Evolutionary conservation across 2,888 invertebrate genomes (phyloP).

Genomic region (Oasisia sp.): DNA sequence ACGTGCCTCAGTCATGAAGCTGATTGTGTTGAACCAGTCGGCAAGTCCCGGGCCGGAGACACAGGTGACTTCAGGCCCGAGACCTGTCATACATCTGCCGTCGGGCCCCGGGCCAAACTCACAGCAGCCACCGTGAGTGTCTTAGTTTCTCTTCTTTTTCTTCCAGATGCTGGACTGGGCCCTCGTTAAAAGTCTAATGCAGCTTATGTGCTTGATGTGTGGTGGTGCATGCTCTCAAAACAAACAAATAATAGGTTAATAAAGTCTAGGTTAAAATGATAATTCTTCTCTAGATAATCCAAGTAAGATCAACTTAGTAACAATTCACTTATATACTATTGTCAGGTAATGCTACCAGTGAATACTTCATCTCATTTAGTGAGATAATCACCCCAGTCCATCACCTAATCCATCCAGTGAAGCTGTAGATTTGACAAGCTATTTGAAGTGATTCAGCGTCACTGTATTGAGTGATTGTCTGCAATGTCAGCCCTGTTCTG

Average conservation of each 20-base stretch:
- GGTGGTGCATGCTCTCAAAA: too few relatives aligned
- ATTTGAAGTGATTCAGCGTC: neutral
- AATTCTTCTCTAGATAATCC: neutral
- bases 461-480: neutral
- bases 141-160: neutral
- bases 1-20: neutral
- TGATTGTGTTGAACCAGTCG: constrained; percentile 13
- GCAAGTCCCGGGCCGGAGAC: neutral
- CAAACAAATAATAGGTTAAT: too few relatives aligned
- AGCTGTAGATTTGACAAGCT: neutral
- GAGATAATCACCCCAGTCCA: neutral
- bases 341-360: neutral
- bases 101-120: neutral
- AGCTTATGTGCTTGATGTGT: too few relatives aligned
- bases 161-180: neutral
- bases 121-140: neutral
- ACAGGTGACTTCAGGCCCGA: neutral
- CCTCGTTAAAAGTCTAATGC: too few relatives aligned
- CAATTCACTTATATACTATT: neutral
- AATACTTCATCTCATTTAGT: neutral
- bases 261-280: too few relatives aligned
- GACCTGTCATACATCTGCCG: neutral
- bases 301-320: neutral
- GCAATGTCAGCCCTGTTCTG: too few relatives aligned
- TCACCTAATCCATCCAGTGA: neutral